Evolutionary conservation across 2,113 vertebrate species (phyloP), one percentile per base, ranked within the genome.

Genomic region (Mixornis gularis): DNA sequence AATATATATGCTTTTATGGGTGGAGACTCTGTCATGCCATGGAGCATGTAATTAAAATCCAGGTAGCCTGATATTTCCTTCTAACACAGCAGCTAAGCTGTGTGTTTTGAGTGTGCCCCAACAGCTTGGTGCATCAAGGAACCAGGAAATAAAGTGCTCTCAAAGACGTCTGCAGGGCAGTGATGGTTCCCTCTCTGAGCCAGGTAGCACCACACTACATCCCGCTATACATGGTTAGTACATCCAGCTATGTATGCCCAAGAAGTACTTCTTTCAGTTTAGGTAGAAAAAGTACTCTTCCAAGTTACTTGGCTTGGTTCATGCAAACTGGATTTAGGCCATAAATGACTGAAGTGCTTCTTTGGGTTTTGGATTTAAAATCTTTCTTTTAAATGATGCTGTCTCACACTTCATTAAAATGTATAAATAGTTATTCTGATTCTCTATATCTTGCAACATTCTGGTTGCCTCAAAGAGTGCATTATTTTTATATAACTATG

Each of bases 121-220:
- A 43, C 1, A 68, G 11, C 24, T 38, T 38, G 17, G 13, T 6
- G 2, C 12, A 30, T 3, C 1, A 3, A 92, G 17, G 4, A 52
- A 12, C 7, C 26, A 46, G 40, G 24, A 85, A 76, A 51, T 34
- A 64, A 6, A 16, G 10, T 51, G 16, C 4, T 29, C 3, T 60
- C n/a, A 68, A 63, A 81, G 32, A 20, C 0, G 0, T 22, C 26
- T 64, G 7, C 25, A 68, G 7, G 12, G 7, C 13, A 66, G 14
- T 53, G 25, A 74, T 77, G 16, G 9, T 14, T 48, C 7, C 30
- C 1, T 1, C 38, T 44, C 34, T 14, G 22, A 18, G 9, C 9
- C 22, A 46, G 6, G 5, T 12, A 6, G 0, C 30, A 43, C 16
- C 30, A 25, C 19, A 26, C 2, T 43, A 69, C 8, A 27, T 15